A percentile compares a stretch with the other conserved stretches of the same genome.
phyloP scores from a whole-genome alignment of 2,113 vertebrate species.

The Carollia perspicillata region DNA sequence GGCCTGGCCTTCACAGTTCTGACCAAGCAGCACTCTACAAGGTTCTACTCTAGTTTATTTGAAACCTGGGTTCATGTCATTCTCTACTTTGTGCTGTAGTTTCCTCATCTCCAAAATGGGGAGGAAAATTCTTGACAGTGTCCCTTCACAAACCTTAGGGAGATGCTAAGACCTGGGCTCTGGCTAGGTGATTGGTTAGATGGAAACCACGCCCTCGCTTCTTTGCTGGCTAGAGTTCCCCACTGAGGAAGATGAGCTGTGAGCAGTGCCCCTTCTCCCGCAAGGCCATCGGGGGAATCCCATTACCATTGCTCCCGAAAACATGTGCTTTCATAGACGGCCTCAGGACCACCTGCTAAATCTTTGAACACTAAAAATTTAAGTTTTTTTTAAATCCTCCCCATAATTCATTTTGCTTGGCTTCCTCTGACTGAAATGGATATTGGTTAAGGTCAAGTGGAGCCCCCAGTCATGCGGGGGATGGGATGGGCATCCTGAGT shows the following conservation, averaged over 20 bases:
- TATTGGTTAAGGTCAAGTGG: neutral
- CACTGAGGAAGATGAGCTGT: neutral
- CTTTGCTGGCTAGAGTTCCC: neutral
- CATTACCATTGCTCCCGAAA: neutral
- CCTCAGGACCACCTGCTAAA: neutral
- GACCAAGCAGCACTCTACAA: neutral
- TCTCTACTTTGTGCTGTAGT: neutral
- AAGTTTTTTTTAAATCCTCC: neutral
- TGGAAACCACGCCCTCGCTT: neutral
- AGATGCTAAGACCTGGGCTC: neutral
- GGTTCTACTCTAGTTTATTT: neutral
- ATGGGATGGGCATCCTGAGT: neutral
- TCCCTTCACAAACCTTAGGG: neutral
- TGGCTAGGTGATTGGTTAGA: neutral
- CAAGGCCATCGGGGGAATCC: no score
- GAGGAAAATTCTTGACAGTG: neutral
- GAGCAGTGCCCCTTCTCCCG: neutral
- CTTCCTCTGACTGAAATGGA: neutral
- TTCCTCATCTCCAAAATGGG: neutral
- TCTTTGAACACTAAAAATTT: neutral
- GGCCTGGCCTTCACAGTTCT: neutral
- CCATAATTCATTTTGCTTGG: neutral
- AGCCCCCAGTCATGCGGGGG: neutral
- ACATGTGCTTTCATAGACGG: neutral
- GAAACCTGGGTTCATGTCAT: neutral